Evolutionary conservation across 2,888 invertebrate genomes (phyloP).

Genomic region (Brachycybe producta): DNA sequence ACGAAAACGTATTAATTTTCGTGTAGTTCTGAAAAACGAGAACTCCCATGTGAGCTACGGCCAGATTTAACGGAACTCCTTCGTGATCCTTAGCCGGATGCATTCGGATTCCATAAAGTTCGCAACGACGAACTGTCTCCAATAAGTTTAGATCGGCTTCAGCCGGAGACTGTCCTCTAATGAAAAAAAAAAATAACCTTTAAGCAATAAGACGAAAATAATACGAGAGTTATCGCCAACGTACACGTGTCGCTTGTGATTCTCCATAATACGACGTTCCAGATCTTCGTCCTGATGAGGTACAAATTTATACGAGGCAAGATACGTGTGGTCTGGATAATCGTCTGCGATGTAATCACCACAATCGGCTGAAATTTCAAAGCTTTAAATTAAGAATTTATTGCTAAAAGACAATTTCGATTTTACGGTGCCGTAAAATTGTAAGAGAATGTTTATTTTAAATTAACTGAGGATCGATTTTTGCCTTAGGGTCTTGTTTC

Average conservation of each 20-base stretch:
- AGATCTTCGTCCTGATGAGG: constrained; percentile 87
- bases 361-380: constrained; percentile 59
- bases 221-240: too few species aligned
- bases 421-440: too few species aligned
- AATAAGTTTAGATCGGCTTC: constrained; percentile 94
- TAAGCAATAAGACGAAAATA: too few species aligned
- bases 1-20: constrained; percentile 97
- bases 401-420: too few species aligned
- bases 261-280: constrained; percentile 94
- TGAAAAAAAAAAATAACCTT: neutral
- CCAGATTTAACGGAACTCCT: constrained; percentile 82
- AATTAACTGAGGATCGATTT: too few species aligned
- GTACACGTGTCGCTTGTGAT: constrained; percentile 96
- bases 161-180: constrained; percentile 87
- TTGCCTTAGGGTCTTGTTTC: too few species aligned
- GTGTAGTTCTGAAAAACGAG: constrained; percentile 92
- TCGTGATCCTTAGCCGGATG: constrained; percentile 95
- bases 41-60: constrained; percentile 95
- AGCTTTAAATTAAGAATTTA: too few species aligned
- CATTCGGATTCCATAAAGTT: constrained; percentile 95
- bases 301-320: constrained; percentile 88
- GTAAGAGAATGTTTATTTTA: too few species aligned
- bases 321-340: constrained; percentile 91
- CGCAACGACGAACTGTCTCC: constrained; percentile 96
- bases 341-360: constrained; percentile 91